Evolutionary conservation across 2,113 vertebrate species (phyloP).

Genomic region (Xiphophorus maculatus): DNA sequence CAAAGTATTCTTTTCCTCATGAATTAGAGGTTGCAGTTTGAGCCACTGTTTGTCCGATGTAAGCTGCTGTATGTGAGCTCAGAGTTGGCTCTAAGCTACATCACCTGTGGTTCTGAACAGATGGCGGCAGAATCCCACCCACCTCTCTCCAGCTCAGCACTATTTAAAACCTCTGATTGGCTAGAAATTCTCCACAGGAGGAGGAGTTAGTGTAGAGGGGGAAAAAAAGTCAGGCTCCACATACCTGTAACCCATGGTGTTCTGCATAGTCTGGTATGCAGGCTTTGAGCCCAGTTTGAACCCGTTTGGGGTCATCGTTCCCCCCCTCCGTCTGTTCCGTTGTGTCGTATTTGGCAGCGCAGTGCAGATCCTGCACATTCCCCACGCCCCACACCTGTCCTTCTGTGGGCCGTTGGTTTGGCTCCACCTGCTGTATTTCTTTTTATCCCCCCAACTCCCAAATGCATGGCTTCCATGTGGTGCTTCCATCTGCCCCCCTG

Average conservation of each 20-base stretch:
- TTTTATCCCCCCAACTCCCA: constrained; percentile 9
- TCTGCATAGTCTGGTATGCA: neutral
- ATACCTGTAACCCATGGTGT: neutral
- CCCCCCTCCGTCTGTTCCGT: constrained; percentile 24
- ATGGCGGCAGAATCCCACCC: constrained; percentile 64
- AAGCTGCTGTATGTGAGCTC: constrained; percentile 25
- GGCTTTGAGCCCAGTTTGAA: constrained; percentile 12
- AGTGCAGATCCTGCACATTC: constrained; percentile 63
- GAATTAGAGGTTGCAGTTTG: constrained; percentile 21
- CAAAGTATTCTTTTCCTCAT: neutral
- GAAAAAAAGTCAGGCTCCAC: constrained; percentile 1
- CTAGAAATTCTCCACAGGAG: constrained; percentile 19
- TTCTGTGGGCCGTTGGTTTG: constrained; percentile 60
- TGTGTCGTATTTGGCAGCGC: constrained; percentile 73
- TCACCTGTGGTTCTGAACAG: constrained; percentile 68
- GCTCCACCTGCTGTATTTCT: constrained; percentile 8
- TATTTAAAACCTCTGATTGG: constrained; percentile 52
- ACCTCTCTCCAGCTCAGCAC: constrained; percentile 58
- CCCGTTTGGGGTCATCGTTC: constrained; percentile 7
- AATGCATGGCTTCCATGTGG: constrained; percentile 82
- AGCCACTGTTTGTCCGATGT: constrained; percentile 27
- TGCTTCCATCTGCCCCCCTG: constrained; percentile 68
- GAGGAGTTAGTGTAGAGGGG: constrained; percentile 3
- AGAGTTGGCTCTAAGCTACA: constrained; percentile 30
- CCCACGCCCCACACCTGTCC: constrained; percentile 53